Evolutionary conservation across 2,797 vertebrate genomes (phyloP).

Genomic region (Otolemur crassicaudatus): DNA sequence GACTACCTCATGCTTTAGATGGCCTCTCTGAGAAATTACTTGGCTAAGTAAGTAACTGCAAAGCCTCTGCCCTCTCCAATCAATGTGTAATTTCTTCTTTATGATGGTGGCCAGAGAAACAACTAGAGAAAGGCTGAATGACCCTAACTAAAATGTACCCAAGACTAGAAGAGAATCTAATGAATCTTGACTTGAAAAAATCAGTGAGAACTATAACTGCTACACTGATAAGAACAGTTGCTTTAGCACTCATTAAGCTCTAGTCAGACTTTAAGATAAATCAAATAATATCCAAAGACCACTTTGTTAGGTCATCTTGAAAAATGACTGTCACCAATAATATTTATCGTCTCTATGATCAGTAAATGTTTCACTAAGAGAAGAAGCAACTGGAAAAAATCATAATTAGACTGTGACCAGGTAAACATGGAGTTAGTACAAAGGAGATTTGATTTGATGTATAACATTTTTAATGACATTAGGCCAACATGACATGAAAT

Average conservation of each 20-base stretch:
- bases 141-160: neutral
- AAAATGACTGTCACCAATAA: slow-evolving; percentile 44
- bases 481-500: slow-evolving; percentile 17
- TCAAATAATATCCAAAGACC: slow-evolving; percentile 61
- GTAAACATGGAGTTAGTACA: slow-evolving; percentile 42
- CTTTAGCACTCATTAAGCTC: neutral
- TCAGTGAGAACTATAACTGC: neutral
- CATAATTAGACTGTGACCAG: slow-evolving; percentile 59
- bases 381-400: slow-evolving; percentile 68
- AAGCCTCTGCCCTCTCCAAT: neutral
- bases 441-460: slow-evolving; percentile 34
- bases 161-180: neutral
- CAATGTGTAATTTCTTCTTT: neutral
- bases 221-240: neutral
- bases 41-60: neutral
- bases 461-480: slow-evolving; percentile 39
- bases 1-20: neutral
- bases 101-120: neutral
- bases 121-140: neutral
- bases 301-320: slow-evolving; percentile 65
- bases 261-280: slow-evolving; percentile 39
- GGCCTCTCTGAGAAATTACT: neutral
- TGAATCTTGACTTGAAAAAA: neutral
- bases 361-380: slow-evolving; percentile 38
- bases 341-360: slow-evolving; percentile 34